phyloP scores from a whole-genome alignment of 2,797 vertebrate species.

The Chiloscyllium punctatum region DNA sequence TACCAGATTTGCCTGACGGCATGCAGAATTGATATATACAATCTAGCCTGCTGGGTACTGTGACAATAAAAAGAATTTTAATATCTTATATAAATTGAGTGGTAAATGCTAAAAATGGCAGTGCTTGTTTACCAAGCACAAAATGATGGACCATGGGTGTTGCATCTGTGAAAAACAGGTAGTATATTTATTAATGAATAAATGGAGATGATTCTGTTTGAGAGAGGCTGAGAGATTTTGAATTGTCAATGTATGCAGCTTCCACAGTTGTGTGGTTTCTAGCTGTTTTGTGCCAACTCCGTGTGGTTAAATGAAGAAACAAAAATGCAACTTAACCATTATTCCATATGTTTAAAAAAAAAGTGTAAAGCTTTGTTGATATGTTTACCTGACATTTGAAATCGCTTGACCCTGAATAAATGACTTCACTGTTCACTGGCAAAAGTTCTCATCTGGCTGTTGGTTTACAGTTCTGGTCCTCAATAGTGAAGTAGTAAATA shows the following conservation, averaged over 20 bases:
- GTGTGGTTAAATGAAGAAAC: background rate
- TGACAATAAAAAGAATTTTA: background rate
- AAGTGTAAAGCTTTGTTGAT: background rate
- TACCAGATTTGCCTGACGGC: background rate
- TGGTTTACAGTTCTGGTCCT: background rate
- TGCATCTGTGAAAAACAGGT: background rate
- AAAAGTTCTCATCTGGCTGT: background rate
- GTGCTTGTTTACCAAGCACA: background rate
- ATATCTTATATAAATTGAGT: background rate
- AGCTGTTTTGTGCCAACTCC: background rate
- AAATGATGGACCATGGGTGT: background rate
- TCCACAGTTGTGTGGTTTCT: background rate
- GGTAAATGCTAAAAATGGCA: background rate
- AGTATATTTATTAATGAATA: background rate
- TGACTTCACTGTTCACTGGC: background rate
- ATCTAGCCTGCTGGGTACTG: background rate
- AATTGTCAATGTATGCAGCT: constrained; percentile 8
- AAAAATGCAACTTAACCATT: background rate
- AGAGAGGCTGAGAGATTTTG: background rate
- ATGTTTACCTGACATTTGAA: background rate
- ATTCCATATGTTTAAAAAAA: background rate
- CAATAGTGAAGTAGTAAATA: background rate
- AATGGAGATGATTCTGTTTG: background rate
- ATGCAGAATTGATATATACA: background rate
- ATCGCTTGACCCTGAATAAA: background rate